Conservation (phyloP, 2,888 invertebrate genomes). For the Oxycera nigricornis region DNA sequence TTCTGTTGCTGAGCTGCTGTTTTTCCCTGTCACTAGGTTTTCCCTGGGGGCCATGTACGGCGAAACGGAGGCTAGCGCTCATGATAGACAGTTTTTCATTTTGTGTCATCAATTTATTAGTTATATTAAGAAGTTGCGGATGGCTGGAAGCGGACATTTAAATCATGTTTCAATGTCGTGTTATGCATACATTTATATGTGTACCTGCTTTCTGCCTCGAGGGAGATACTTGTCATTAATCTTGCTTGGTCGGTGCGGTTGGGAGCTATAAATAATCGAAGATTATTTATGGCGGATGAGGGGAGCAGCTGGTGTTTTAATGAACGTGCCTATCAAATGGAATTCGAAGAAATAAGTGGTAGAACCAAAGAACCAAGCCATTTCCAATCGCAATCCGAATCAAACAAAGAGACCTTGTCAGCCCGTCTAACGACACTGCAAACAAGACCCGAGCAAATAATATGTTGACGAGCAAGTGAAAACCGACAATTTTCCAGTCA, state of each 20-base stretch:
- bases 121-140: not conserved
- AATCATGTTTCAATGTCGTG: constrained; percentile 18
- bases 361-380: not conserved
- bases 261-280: not conserved
- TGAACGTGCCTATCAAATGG: too few relatives aligned
- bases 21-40: constrained; percentile 18
- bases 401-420: not conserved
- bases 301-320: not conserved
- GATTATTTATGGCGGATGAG: not conserved
- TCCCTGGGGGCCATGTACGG: not conserved
- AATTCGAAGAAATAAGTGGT: not conserved
- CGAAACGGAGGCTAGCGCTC: not conserved
- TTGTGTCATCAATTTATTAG: constrained; percentile 32
- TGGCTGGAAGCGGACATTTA: constrained; percentile 31
- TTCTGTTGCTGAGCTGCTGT: constrained; percentile 6
- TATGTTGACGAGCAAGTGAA: not conserved
- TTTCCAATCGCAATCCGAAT: not conserved
- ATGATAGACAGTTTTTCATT: constrained; percentile 32
- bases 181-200: not conserved
- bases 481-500: constrained; percentile 14
- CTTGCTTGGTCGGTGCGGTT: not conserved
- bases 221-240: not conserved
- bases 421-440: too few relatives aligned
- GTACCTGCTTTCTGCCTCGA: not conserved
- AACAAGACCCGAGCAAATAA: too few relatives aligned